phyloP scores from a whole-genome alignment of 2,888 invertebrate genomes.

The Caenorhabditis sp. region DNA sequence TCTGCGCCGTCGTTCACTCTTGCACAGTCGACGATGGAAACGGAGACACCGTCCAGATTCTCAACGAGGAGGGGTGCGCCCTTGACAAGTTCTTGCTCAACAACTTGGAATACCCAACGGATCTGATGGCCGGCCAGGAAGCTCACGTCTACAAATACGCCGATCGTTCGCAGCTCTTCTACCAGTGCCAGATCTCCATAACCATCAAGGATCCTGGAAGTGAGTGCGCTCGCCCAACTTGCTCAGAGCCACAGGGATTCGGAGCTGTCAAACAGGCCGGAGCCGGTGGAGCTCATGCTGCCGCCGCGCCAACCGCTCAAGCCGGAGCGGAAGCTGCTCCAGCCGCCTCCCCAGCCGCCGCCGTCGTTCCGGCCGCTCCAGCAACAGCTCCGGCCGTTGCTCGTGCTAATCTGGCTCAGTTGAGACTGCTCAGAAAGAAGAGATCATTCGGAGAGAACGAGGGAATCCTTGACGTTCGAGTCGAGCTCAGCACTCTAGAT shows the following conservation, averaged over 20 bases:
- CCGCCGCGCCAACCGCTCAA: conserved; percentile 44
- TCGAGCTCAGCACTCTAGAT: conserved; percentile 69
- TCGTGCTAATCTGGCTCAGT: conserved; percentile 56
- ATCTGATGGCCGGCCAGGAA: conserved; percentile 76
- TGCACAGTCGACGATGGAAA: conserved; percentile 77
- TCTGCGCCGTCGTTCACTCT: conserved; percentile 76
- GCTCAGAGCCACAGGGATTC: conserved; percentile 77
- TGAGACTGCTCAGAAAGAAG: conserved; percentile 63
- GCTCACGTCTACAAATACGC: conserved; percentile 78
- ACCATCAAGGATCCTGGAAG: conserved; percentile 77
- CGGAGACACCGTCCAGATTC: conserved; percentile 72
- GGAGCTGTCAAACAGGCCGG: conserved; percentile 71
- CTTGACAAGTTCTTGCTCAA: conserved; percentile 74
- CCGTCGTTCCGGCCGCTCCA: conserved; percentile 43
- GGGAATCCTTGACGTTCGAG: conserved; percentile 68
- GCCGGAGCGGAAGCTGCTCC: conserved; percentile 49
- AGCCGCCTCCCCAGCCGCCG: conserved; percentile 51
- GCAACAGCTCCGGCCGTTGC: conserved; percentile 53
- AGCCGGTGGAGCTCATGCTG: conserved; percentile 48
- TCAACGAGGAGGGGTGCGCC: conserved; percentile 72
- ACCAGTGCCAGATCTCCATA: conserved; percentile 77
- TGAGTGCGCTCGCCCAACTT: conserved; percentile 77
- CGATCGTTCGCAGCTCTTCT: conserved; percentile 74
- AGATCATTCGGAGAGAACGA: conserved; percentile 61
- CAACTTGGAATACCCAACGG: conserved; percentile 76